A percentile compares a stretch with the other conserved stretches of the same genome.
Conservation (phyloP, 2,888 invertebrate species). For the Chrysina gloriosa region DNA sequence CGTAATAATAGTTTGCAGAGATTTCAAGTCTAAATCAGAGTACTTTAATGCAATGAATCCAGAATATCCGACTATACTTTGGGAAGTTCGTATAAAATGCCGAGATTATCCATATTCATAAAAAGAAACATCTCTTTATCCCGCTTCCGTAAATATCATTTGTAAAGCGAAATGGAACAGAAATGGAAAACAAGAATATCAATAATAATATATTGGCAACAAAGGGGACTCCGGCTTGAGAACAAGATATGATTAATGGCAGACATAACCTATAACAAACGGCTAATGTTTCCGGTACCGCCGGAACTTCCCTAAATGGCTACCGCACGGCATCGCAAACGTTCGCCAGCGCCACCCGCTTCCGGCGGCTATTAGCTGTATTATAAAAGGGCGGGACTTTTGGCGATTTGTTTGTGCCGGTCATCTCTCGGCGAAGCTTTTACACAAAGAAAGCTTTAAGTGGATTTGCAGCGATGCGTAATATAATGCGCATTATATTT, state of each 20-base stretch:
- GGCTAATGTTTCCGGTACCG: slow-evolving; percentile 65
- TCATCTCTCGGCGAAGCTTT: slow-evolving; percentile 52
- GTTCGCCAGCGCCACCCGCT: slow-evolving; percentile 60
- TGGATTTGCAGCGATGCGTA: slow-evolving; percentile 59
- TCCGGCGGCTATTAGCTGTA: slow-evolving; percentile 64
- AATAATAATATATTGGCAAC: slow-evolving; percentile 62
- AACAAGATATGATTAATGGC: slow-evolving; percentile 65
- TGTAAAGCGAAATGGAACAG: slow-evolving; percentile 62
- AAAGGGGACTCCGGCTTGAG: slow-evolving; percentile 55
- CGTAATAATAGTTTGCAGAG: no score
- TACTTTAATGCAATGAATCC: no score
- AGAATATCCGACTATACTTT: slow-evolving; percentile 35
- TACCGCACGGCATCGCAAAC: slow-evolving; percentile 53
- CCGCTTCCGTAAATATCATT: slow-evolving; percentile 63
- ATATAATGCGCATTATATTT: slow-evolving; percentile 57
- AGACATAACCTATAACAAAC: slow-evolving; percentile 62
- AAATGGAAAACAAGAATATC: slow-evolving; percentile 65
- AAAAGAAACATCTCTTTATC: slow-evolving; percentile 61
- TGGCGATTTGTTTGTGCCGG: slow-evolving; percentile 61
- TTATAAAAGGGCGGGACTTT: slow-evolving; percentile 63
- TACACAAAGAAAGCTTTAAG: slow-evolving; percentile 52
- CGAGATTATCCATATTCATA: slow-evolving; percentile 18
- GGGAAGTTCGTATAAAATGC: slow-evolving; percentile 39
- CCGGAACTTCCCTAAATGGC: slow-evolving; percentile 65
- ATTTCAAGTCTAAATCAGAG: no score